Evolutionary conservation across 2,113 vertebrate species (phyloP).

Genomic region (Pelvicachromis taeniatus): DNA sequence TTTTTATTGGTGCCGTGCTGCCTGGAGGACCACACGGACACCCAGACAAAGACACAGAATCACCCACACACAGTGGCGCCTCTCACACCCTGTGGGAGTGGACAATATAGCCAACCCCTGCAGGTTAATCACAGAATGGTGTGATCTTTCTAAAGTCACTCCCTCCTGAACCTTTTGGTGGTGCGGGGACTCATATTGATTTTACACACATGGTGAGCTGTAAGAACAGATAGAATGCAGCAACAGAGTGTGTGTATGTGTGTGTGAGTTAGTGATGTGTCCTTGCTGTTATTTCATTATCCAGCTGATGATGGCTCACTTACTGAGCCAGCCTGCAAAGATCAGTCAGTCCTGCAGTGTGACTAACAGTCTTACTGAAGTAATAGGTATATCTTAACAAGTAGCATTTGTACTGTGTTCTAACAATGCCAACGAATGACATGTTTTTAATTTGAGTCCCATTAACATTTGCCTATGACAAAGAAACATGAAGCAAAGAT

Average conservation of each 20-base stretch:
- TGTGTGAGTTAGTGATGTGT: not conserved
- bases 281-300: constrained; percentile 37
- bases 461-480: not conserved
- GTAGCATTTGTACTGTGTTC: not conserved
- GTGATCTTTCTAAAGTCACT: not conserved
- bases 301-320: constrained; percentile 35
- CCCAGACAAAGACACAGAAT: not conserved
- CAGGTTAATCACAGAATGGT: constrained; percentile 11
- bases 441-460: not conserved
- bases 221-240: not conserved
- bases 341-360: not conserved
- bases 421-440: not conserved
- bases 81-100: not conserved
- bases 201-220: not conserved
- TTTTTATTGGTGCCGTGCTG: constrained; percentile 39
- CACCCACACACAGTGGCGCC: not conserved
- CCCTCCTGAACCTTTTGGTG: not conserved
- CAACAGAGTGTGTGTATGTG: not conserved
- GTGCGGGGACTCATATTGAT: constrained; percentile 1
- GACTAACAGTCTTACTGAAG: not conserved
- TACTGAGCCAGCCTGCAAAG: not conserved
- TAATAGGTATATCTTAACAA: not conserved
- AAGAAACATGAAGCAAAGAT: fast-evolving
- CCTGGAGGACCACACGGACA: constrained; percentile 13
- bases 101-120: not conserved